Base-by-base conservation (phyloP, 2,888 invertebrate species). In the Saturnia pavonia region DNA sequence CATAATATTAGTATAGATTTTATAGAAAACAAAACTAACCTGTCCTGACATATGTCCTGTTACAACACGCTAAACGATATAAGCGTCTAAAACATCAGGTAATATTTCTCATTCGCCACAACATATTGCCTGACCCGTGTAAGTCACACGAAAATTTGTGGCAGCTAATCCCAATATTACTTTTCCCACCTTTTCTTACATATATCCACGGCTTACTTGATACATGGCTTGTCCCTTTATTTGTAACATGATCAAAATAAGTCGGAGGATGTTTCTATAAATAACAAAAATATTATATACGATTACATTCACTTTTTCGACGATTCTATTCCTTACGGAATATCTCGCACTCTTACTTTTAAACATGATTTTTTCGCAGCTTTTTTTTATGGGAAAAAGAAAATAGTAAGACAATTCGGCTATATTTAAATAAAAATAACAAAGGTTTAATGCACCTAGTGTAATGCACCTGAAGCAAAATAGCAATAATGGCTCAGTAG, bases 151-250 rank as follows among this genome's bases (percentile, higher is more conserved):
- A 69, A 72, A 68, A 60, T 69, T 67, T 72, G 67, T 25, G 63
- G 57, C 45, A 57, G 67, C 69, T 16, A 60, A 69, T 60, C 71
- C 72, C 48, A 60, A 69, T 72, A 69, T 72, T 67, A 60, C 63
- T 42, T 71, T 72, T 67, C 67, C 67, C 70, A 60, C 69, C 60
- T 69, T n/a, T 45, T 16, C 54, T 54, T 40, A 67, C 63, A 63
- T 57, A 71, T 40, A 66, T 65, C 51, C 65, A 22, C 48, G 34
- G 48, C 45, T 40, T n/a, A 65, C 40, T 51, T 51, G 65, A 66
- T 45, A 67, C 71, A 72, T 71, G 76, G 72, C 72, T 68, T 25
- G 65, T 67, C 66, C 72, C 73, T 71, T 57, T 63, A 45, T 45
- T 60, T 68, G 48, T 54, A 43, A 68, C 27, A 51, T 51, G 48